A percentile compares a stretch with the other conserved stretches of the same genome.
These are phyloP conservation scores for Mallotus villosus DNA, from an alignment of 2,797 vertebrate genomes.

Conservation along the genomic window DNA sequence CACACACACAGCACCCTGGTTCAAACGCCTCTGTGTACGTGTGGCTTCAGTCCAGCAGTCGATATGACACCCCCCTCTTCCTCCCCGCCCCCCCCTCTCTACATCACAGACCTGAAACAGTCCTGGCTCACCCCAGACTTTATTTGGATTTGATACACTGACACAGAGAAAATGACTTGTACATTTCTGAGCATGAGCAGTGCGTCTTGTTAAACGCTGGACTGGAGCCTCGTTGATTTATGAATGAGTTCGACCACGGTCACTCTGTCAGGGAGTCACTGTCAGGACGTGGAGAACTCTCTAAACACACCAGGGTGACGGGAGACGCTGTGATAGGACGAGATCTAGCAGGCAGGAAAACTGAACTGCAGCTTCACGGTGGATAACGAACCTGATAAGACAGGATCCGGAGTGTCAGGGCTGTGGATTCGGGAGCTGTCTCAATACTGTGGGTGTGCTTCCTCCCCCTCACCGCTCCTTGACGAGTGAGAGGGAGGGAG, in stretches of 20 bases:
- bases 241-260: background rate
- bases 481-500: background rate
- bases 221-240: too few species aligned
- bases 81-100: too few species aligned
- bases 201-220: background rate
- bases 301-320: background rate
- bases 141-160: background rate
- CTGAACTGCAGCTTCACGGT: too few species aligned
- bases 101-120: constrained; percentile 16
- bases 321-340: background rate
- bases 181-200: constrained; percentile 10
- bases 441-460: too few species aligned
- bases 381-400: background rate
- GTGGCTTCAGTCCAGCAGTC: constrained; percentile 57
- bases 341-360: too few species aligned
- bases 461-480: too few species aligned
- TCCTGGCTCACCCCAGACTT: constrained; percentile 23
- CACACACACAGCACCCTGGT: constrained; percentile 2
- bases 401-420: background rate
- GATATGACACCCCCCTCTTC: constrained; percentile 26
- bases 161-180: background rate
- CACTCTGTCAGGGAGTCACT: background rate
- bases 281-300: background rate
- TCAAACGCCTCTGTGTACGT: constrained; percentile 35
- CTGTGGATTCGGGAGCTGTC: background rate